These are phyloP conservation scores for Hyposoter didymator DNA, from an alignment of 2,888 invertebrate genomes.

Conservation along the genomic window DNA sequence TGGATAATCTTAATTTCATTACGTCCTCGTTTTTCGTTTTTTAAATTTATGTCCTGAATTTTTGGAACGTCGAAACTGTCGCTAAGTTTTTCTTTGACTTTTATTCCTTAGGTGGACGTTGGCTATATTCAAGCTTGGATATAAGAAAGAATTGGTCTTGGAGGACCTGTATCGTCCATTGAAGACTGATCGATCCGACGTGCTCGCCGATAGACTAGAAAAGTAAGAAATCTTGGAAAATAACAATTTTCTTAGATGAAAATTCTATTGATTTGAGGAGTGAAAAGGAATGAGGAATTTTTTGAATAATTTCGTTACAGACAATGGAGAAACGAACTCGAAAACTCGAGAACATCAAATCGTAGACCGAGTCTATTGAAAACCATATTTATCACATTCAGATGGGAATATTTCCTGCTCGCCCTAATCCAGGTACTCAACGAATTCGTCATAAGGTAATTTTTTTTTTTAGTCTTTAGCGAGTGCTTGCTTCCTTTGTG, in stretches of 20 bases:
- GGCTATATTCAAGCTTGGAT: conserved; percentile 91
- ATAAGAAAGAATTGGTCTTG: conserved; percentile 89
- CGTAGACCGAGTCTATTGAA: conserved; percentile 84
- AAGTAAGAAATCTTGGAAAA: conserved; percentile 83
- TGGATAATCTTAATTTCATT: background rate
- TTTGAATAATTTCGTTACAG: conserved; percentile 76
- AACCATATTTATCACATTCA: conserved; percentile 84
- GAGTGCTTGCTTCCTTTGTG: background rate
- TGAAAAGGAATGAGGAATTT: background rate
- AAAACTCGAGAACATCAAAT: conserved; percentile 77
- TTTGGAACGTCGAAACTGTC: background rate
- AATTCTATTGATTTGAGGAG: background rate
- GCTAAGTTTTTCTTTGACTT: background rate
- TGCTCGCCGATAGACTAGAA: conserved; percentile 89
- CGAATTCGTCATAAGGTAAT: conserved; percentile 79
- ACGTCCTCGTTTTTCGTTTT: background rate
- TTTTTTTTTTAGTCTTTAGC: background rate
- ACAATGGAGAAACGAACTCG: conserved; percentile 84
- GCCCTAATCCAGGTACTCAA: conserved; percentile 84
- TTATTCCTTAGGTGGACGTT: conserved; percentile 89
- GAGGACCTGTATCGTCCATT: conserved; percentile 91
- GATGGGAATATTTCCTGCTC: conserved; percentile 83
- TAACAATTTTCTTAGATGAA: background rate
- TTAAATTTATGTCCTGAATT: background rate
- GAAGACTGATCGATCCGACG: conserved; percentile 88